Conservation (phyloP, 2,797 vertebrate species). For the Lerista edwardsae region DNA sequence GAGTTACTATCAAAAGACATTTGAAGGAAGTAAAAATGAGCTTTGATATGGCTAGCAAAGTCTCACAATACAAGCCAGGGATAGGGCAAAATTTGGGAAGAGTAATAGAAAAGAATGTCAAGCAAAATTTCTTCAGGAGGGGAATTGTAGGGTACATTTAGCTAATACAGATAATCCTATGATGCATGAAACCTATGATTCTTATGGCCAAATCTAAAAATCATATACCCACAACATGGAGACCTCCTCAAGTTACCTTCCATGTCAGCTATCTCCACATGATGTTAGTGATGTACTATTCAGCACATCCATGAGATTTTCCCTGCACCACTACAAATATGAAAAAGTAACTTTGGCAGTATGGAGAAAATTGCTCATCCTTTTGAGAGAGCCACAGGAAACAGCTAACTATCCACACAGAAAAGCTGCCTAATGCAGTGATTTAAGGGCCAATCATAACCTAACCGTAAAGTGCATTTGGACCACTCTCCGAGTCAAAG, state of each 20-base stretch:
- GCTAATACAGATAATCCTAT: neutral
- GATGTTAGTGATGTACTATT: neutral
- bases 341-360: neutral
- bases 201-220: neutral
- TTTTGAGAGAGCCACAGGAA: neutral
- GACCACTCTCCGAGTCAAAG: too few relatives aligned
- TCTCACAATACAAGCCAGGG: too few relatives aligned
- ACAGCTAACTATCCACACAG: neutral
- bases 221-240: neutral
- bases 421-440: neutral
- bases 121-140: neutral
- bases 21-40: too few relatives aligned
- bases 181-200: too few relatives aligned
- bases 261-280: neutral
- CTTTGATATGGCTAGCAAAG: too few relatives aligned
- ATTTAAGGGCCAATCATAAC: too few relatives aligned
- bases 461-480: too few relatives aligned
- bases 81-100: too few relatives aligned
- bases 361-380: neutral
- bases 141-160: neutral
- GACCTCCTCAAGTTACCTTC: neutral
- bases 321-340: neutral
- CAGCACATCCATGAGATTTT: neutral
- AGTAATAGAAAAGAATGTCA: too few relatives aligned
- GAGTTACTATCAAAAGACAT: too few relatives aligned